Evolutionary conservation across 2,113 vertebrate genomes (phyloP).

Genomic region (Rhea pennata): DNA sequence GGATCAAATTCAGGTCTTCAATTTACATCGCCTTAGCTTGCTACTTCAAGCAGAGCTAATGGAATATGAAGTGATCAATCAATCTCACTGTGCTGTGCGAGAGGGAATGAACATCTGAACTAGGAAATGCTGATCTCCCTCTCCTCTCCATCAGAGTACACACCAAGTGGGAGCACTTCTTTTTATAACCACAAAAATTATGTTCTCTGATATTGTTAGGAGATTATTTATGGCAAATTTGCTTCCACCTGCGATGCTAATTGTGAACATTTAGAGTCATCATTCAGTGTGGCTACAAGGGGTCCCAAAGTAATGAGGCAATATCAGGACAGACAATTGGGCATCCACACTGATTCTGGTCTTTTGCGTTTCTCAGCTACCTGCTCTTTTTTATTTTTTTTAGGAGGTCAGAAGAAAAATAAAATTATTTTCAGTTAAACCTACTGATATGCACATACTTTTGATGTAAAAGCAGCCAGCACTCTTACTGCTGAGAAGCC

Average conservation of each 20-base stretch:
- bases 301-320: not conserved
- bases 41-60: constrained; percentile 48
- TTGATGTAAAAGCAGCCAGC: not conserved
- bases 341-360: not conserved
- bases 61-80: not conserved
- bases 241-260: constrained; percentile 39
- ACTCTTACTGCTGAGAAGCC: not conserved
- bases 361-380: not conserved
- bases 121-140: not conserved
- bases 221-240: constrained; percentile 61
- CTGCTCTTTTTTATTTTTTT: not conserved
- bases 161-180: not conserved
- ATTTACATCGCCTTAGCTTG: constrained; percentile 39
- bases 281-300: not conserved
- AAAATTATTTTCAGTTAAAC: not conserved
- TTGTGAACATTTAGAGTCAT: not conserved
- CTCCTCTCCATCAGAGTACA: not conserved
- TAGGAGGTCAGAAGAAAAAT: not conserved
- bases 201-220: constrained; percentile 24
- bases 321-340: not conserved
- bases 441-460: not conserved
- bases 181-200: not conserved
- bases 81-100: not conserved
- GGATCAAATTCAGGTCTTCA: not conserved
- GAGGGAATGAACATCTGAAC: not conserved